phyloP scores from a whole-genome alignment of 1,140 invertebrate species.

The Pseudobourletiella spinata region DNA sequence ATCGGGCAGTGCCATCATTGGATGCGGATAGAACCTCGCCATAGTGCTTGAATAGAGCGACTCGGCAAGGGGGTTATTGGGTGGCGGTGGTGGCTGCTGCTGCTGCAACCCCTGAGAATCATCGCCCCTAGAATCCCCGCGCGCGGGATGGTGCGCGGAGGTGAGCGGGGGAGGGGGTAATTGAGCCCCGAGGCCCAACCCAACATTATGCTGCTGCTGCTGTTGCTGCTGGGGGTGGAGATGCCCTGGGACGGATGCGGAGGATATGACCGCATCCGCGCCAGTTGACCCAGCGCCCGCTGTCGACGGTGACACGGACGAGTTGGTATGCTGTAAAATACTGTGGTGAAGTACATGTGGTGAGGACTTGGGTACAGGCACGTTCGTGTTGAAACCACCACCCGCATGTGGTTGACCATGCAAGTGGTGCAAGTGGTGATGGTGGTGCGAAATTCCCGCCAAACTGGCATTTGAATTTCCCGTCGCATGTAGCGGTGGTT shows the following conservation, averaged over 20 bases:
- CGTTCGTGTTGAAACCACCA: not conserved
- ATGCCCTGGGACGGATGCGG: constrained; percentile 14
- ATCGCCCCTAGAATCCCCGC: no score
- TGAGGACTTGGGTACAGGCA: constrained; percentile 6
- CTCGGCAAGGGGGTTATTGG: not conserved
- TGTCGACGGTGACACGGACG: not conserved
- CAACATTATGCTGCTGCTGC: not conserved
- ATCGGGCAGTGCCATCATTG: not conserved
- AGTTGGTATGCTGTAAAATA: constrained; percentile 5
- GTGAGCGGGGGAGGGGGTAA: not conserved
- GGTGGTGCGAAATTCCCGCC: no score
- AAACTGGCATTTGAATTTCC: no score
- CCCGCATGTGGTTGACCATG: no score
- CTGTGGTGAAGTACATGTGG: constrained; percentile 2
- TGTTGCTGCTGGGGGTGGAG: not conserved
- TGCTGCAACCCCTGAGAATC: no score
- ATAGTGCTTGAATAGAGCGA: constrained; percentile 31
- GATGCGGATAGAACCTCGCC: constrained; percentile 24
- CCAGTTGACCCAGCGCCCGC: constrained; percentile 12
- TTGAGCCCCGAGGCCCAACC: not conserved
- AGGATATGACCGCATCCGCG: constrained; percentile 31
- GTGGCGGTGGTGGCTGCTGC: no score
- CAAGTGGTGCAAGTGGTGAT: no score
- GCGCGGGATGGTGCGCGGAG: no score
- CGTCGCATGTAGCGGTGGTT: constrained; percentile 11